Percentiles rank a stretch among this genome's conserved stretches.
phyloP scores from a whole-genome alignment of 2,888 invertebrate species.

The Phaedon cochleariae region DNA sequence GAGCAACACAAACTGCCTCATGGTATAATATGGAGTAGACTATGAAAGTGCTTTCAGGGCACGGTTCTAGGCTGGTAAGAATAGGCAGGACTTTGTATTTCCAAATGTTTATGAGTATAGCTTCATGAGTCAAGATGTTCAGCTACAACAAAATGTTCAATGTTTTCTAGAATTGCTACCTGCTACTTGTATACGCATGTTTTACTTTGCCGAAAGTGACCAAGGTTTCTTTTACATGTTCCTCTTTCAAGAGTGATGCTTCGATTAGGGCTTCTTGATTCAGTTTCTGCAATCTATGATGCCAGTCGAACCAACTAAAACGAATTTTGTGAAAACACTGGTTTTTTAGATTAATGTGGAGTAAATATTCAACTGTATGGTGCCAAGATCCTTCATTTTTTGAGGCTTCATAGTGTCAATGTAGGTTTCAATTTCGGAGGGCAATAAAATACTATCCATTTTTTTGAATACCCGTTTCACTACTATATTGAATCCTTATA shows the following conservation, averaged over 20 bases:
- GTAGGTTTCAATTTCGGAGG: slow-evolving; percentile 79
- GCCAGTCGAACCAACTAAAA: slow-evolving; percentile 80
- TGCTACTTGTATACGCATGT: not conserved
- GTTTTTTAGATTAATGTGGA: not conserved
- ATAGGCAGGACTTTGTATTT: slow-evolving; percentile 82
- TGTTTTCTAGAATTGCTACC: too few species aligned
- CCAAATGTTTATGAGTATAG: slow-evolving; percentile 85
- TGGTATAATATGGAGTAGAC: slow-evolving; percentile 70
- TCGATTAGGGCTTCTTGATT: slow-evolving; percentile 89
- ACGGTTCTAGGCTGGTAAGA: slow-evolving; percentile 73
- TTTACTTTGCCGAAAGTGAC: slow-evolving; percentile 77
- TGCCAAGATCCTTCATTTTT: slow-evolving; percentile 74
- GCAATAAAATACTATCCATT: slow-evolving; percentile 68
- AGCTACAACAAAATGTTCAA: slow-evolving; percentile 66
- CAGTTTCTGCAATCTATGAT: slow-evolving; percentile 83
- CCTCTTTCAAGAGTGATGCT: slow-evolving; percentile 80
- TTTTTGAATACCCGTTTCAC: too few species aligned
- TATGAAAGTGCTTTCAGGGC: slow-evolving; percentile 76
- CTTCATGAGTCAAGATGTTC: slow-evolving; percentile 81
- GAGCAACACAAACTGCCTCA: slow-evolving; percentile 73
- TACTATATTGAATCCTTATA: too few species aligned
- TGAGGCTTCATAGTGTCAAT: slow-evolving; percentile 76
- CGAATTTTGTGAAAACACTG: not conserved
- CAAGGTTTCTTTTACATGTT: slow-evolving; percentile 84
- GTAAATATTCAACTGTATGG: slow-evolving; percentile 62